Percentiles rank a stretch among this genome's conserved stretches.
These are phyloP conservation scores for Canis aureus DNA, from an alignment of 2,113 vertebrate species.

Conservation along the genomic window DNA sequence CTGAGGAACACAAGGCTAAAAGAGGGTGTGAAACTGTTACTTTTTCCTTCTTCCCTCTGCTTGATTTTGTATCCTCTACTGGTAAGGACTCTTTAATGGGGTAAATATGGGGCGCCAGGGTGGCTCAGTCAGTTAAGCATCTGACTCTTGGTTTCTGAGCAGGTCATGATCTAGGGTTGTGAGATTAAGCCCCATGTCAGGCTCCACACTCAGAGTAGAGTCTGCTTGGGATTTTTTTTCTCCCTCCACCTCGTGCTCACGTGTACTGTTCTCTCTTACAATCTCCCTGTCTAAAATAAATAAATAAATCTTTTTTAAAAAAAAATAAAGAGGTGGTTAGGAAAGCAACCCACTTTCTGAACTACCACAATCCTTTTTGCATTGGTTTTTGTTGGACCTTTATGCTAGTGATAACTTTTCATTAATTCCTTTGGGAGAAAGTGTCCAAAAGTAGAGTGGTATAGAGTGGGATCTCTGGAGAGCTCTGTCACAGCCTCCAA, in stretches of 20 bases:
- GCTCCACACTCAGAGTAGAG: too few relatives aligned
- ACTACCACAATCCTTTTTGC: background rate
- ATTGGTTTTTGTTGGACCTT: background rate
- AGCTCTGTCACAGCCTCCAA: too few relatives aligned
- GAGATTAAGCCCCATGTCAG: too few relatives aligned
- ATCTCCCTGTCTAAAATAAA: too few relatives aligned
- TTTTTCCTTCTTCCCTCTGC: background rate
- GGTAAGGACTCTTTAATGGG: background rate
- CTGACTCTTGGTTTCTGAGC: too few relatives aligned
- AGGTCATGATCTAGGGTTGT: too few relatives aligned
- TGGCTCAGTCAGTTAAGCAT: too few relatives aligned
- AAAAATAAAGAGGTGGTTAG: background rate
- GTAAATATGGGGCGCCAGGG: too few relatives aligned
- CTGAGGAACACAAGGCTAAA: background rate
- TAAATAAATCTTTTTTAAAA: too few relatives aligned
- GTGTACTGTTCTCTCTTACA: too few relatives aligned
- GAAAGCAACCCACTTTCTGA: background rate
- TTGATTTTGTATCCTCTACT: background rate
- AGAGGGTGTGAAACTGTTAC: rapidly evolving
- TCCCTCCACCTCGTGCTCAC: too few relatives aligned
- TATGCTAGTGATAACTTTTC: background rate
- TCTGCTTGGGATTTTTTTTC: too few relatives aligned
- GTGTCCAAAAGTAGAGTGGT: background rate
- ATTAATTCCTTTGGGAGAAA: background rate
- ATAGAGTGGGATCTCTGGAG: background rate